These are phyloP conservation scores for Pachyramphus minor DNA, from an alignment of 2,113 vertebrate species.

Conservation along the genomic window DNA sequence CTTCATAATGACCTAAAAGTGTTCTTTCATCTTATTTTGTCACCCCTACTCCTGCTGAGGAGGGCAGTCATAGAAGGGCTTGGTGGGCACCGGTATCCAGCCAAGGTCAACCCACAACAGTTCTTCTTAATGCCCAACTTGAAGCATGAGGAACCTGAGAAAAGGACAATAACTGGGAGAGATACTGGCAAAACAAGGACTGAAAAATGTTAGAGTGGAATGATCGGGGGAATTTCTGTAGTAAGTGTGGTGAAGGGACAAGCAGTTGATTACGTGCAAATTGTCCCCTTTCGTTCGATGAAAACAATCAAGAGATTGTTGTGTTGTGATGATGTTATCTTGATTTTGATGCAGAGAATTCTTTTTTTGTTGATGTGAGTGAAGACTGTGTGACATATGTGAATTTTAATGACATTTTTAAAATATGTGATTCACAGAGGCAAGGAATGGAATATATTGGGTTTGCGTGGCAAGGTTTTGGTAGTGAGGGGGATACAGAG, in stretches of 20 bases:
- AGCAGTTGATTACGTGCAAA: too few species aligned
- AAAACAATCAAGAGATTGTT: too few species aligned
- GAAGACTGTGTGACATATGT: not conserved
- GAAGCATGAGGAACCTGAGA: not conserved
- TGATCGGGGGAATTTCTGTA: not conserved
- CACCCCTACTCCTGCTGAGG: not conserved
- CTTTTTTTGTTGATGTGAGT: not conserved
- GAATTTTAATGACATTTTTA: not conserved
- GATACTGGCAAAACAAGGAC: not conserved
- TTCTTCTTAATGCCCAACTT: not conserved
- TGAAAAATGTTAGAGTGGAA: not conserved
- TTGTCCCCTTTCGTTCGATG: too few species aligned
- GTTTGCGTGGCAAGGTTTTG: not conserved
- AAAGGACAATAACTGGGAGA: not conserved
- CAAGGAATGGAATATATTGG: too few species aligned
- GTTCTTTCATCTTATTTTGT: not conserved
- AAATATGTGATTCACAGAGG: not conserved
- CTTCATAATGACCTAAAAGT: not conserved
- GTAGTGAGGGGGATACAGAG: accelerated
- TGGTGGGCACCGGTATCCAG: not conserved
- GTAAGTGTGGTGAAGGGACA: not conserved
- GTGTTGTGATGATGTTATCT: not conserved
- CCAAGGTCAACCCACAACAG: not conserved
- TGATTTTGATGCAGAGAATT: not conserved
- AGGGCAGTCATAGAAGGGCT: not conserved